phyloP scores from a whole-genome alignment of 2,113 vertebrate genomes.

The Vidua chalybeata region DNA sequence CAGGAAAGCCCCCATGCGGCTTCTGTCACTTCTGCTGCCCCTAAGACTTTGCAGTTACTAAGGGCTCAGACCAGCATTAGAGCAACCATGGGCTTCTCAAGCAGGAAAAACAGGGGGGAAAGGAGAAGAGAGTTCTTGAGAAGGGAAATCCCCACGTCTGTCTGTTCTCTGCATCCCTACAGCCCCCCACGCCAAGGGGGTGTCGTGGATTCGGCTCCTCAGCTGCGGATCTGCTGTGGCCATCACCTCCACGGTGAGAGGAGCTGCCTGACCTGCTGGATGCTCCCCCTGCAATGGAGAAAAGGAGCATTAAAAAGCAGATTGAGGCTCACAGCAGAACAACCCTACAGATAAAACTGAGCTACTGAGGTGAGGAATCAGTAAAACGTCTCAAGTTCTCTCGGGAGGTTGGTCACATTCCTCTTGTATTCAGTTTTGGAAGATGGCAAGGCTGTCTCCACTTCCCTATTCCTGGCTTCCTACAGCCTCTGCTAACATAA shows the following conservation, averaged over 20 bases:
- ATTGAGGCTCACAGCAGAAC: neutral
- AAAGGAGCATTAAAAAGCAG: neutral
- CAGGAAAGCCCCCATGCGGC: neutral
- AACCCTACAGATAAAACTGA: neutral
- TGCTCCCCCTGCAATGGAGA: rapidly evolving
- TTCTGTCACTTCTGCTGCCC: neutral
- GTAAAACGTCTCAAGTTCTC: neutral
- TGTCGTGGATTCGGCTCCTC: neutral
- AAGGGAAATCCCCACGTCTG: neutral
- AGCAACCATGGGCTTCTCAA: rapidly evolving
- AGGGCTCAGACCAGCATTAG: neutral
- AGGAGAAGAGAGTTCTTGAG: neutral
- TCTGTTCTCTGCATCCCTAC: neutral
- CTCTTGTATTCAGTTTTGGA: neutral
- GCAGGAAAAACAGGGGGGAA: neutral
- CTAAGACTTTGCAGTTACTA: neutral
- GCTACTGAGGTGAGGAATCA: neutral
- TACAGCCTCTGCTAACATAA: neutral
- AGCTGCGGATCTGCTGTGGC: neutral
- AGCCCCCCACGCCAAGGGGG: rapidly evolving
- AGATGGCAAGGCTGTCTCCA: neutral
- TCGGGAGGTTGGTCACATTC: neutral
- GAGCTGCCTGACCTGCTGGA: neutral
- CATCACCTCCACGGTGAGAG: neutral
- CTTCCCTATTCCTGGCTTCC: neutral